These are phyloP conservation scores for Phragmatobia fuliginosa DNA, from an alignment of 2,888 invertebrate species.

Conservation along the genomic window DNA sequence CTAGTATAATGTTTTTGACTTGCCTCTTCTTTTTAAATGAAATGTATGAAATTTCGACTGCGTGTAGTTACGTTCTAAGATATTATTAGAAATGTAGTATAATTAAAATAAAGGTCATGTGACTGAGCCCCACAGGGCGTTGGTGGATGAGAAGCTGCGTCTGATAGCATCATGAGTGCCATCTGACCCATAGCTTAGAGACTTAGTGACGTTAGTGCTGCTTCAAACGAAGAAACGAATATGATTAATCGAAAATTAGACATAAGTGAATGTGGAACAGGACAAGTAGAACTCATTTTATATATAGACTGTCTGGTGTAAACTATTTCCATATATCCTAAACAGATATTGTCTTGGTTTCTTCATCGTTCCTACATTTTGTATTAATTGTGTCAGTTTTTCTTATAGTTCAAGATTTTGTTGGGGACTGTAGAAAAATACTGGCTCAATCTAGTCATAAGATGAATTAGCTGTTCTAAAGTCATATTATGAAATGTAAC, in stretches of 20 bases:
- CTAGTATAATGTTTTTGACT: constrained; percentile 30
- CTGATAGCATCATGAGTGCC: constrained; percentile 80
- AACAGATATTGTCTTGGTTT: constrained; percentile 66
- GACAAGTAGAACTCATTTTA: constrained; percentile 62
- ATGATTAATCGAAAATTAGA: constrained; percentile 80
- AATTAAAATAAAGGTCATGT: constrained; percentile 44
- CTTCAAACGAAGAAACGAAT: constrained; percentile 84
- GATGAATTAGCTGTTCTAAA: constrained; percentile 83
- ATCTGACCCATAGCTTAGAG: constrained; percentile 83
- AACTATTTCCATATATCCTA: constrained; percentile 54
- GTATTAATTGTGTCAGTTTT: constrained; percentile 82
- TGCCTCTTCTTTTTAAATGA: constrained; percentile 34
- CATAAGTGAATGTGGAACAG: constrained; percentile 74
- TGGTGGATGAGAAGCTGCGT: constrained; percentile 65
- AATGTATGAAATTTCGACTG: constrained; percentile 38
- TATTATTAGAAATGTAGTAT: constrained; percentile 43
- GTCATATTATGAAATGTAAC: constrained; percentile 69
- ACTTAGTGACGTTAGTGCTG: constrained; percentile 77
- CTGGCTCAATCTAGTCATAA: constrained; percentile 87
- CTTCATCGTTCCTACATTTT: constrained; percentile 82
- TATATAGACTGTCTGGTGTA: constrained; percentile 63
- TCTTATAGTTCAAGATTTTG: constrained; percentile 71
- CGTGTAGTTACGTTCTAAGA: constrained; percentile 53
- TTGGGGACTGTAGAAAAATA: constrained; percentile 74
- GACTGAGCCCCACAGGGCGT: constrained; percentile 52